Evolutionary conservation across 1,140 invertebrate genomes (phyloP).

Genomic region (Aphelinus certus): DNA sequence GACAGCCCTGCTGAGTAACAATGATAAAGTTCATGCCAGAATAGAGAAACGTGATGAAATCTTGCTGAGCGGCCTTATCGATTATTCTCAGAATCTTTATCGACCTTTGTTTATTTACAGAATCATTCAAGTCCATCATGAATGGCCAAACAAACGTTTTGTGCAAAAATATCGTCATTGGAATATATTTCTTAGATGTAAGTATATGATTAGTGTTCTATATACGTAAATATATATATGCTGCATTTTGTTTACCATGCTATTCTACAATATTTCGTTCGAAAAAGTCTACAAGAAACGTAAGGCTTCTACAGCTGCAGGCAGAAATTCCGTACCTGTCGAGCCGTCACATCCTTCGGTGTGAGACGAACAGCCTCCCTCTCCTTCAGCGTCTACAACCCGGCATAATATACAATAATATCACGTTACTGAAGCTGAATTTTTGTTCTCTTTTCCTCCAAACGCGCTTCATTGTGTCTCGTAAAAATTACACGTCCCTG

Average conservation of each 20-base stretch:
- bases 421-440: constrained; percentile 46
- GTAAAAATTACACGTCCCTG: too few relatives aligned
- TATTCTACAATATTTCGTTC: constrained; percentile 30
- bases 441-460: constrained; percentile 15
- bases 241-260: constrained; percentile 47
- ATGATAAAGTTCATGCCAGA: too few relatives aligned
- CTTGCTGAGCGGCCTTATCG: too few relatives aligned
- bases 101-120: constrained; percentile 11
- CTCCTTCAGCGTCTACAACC: constrained; percentile 75
- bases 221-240: too few relatives aligned
- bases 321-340: constrained; percentile 74
- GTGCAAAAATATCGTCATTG: background rate
- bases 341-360: constrained; percentile 88
- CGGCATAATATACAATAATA: constrained; percentile 64
- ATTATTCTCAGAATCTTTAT: background rate
- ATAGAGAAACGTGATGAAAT: too few relatives aligned
- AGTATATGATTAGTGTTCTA: too few relatives aligned
- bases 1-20: too few relatives aligned
- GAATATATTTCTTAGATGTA: too few relatives aligned
- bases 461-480: too few relatives aligned
- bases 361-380: constrained; percentile 85
- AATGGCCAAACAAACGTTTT: background rate
- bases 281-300: constrained; percentile 52
- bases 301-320: constrained; percentile 58
- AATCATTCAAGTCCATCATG: too few relatives aligned